These are phyloP conservation scores for Tillus elongatus DNA, from an alignment of 2,888 invertebrate genomes.

Conservation along the genomic window DNA sequence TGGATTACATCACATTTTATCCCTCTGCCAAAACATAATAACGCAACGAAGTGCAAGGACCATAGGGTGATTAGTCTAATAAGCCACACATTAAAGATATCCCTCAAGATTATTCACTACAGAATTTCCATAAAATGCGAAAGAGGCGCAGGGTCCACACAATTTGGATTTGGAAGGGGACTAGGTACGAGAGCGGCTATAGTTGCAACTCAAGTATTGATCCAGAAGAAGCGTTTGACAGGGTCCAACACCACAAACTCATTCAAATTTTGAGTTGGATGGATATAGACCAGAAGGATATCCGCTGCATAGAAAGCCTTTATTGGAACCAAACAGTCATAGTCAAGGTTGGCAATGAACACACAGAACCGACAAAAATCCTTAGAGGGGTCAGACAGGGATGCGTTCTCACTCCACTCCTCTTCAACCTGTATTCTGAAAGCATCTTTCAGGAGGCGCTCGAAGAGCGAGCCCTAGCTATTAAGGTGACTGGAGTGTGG, in stretches of 20 bases:
- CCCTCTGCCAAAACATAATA: slow-evolving; percentile 11
- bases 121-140: slow-evolving; percentile 11
- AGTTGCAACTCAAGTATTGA: slow-evolving; percentile 9
- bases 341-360: slow-evolving; percentile 8
- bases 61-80: slow-evolving; percentile 4
- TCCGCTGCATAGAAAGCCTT: slow-evolving; percentile 10
- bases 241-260: slow-evolving; percentile 16
- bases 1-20: slow-evolving; percentile 12
- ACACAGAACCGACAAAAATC: too few relatives aligned
- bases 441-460: slow-evolving; percentile 14
- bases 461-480: slow-evolving; percentile 7
- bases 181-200: slow-evolving; percentile 10
- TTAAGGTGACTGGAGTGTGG: slow-evolving; percentile 9
- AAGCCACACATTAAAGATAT: too few relatives aligned
- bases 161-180: slow-evolving; percentile 10
- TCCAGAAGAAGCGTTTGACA: slow-evolving; percentile 13
- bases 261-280: slow-evolving; percentile 15
- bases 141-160: slow-evolving; percentile 7
- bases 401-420: slow-evolving; percentile 14
- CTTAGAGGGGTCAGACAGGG: slow-evolving; percentile 15
- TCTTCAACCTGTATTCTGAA: slow-evolving; percentile 17
- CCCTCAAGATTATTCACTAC: too few relatives aligned
- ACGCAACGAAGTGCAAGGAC: slow-evolving; percentile 12
- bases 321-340: slow-evolving; percentile 15
- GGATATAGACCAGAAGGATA: slow-evolving; percentile 9